Evolutionary conservation across 2,888 invertebrate genomes (phyloP).

Genomic region (Drosophila suboccidentalis): DNA sequence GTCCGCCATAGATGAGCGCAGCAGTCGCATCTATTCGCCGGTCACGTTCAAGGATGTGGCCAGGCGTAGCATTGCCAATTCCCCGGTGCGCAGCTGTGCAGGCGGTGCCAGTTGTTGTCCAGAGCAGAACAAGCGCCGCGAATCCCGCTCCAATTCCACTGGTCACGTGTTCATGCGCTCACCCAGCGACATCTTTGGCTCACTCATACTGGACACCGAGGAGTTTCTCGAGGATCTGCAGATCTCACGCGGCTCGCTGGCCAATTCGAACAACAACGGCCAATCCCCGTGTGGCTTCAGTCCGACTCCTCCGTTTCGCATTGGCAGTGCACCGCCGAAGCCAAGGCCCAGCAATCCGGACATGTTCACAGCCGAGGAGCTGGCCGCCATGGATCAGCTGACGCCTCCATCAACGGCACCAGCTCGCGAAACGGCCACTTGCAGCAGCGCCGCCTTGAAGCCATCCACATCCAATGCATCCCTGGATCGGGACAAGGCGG

Average conservation of each 20-base stretch:
- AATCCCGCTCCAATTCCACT: constrained; percentile 90
- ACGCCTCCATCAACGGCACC: constrained; percentile 87
- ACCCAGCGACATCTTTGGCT: constrained; percentile 88
- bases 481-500: constrained; percentile 70
- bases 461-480: constrained; percentile 62
- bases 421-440: constrained; percentile 69
- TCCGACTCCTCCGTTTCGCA: constrained; percentile 87
- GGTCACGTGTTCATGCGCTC: constrained; percentile 87
- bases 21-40: constrained; percentile 91
- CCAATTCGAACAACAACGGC: constrained; percentile 59
- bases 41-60: constrained; percentile 94
- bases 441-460: constrained; percentile 58
- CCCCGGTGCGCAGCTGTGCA: constrained; percentile 87
- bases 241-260: constrained; percentile 80
- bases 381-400: constrained; percentile 82
- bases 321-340: constrained; percentile 86
- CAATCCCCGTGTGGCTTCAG: constrained; percentile 86
- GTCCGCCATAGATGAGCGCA: constrained; percentile 86
- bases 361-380: constrained; percentile 84
- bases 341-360: constrained; percentile 83
- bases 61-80: constrained; percentile 91
- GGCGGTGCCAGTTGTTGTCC: constrained; percentile 15
- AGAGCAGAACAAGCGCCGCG: constrained; percentile 86
- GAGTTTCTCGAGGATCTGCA: constrained; percentile 86
- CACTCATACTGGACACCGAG: constrained; percentile 87